Conservation (phyloP, 2,888 invertebrate genomes). For the Phaonia tiefii region DNA sequence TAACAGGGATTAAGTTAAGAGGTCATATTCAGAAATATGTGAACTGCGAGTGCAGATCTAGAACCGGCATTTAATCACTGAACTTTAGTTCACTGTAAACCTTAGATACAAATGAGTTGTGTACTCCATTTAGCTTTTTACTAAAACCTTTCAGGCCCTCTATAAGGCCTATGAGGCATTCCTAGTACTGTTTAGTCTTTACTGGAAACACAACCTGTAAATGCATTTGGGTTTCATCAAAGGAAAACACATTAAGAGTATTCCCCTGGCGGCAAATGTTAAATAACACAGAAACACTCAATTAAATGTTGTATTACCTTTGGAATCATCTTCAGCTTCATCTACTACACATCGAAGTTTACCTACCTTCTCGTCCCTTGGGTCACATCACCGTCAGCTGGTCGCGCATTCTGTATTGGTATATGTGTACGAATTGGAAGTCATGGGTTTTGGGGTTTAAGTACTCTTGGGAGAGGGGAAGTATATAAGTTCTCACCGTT, state of each 20-base stretch:
- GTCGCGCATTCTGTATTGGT: background rate
- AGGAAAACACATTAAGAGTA: slow-evolving; percentile 55
- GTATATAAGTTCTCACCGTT: background rate
- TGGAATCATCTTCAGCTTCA: slow-evolving; percentile 52
- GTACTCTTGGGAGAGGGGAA: slow-evolving; percentile 1
- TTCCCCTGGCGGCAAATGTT: slow-evolving; percentile 54
- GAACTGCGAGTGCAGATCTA: too few species aligned
- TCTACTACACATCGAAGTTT: too few species aligned
- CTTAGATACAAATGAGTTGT: too few species aligned
- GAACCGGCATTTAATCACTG: too few species aligned
- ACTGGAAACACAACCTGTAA: background rate
- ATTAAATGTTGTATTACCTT: slow-evolving; percentile 63
- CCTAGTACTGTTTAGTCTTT: background rate
- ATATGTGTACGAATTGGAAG: slow-evolving; percentile 1
- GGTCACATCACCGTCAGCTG: slow-evolving; percentile 16
- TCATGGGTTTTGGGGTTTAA: slow-evolving; percentile 16
- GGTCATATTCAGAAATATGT: too few species aligned
- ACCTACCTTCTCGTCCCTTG: slow-evolving; percentile 40
- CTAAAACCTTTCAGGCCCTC: too few species aligned
- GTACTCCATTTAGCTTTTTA: too few species aligned
- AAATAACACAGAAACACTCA: slow-evolving; percentile 62
- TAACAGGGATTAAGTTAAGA: too few species aligned
- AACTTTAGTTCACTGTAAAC: too few species aligned
- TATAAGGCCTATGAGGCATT: too few species aligned
- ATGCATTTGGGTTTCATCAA: background rate